A percentile compares a stretch with the other conserved stretches of the same genome.
Evolutionary conservation across 1,140 invertebrate species (phyloP).

Genomic region (Uloborus diversus): DNA sequence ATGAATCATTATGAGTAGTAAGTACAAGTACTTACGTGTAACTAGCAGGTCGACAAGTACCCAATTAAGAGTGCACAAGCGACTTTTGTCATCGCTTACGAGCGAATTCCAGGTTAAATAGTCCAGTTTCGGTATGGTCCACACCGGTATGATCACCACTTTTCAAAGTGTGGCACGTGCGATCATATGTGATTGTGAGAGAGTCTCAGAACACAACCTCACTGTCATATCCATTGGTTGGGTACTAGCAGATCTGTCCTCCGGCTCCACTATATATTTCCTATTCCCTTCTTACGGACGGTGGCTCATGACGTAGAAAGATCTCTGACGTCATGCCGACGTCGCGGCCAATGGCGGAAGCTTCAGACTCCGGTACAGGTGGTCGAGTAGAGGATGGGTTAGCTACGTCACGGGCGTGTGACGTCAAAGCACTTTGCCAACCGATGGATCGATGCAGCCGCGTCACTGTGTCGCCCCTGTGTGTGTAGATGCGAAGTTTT

Average conservation of each 20-base stretch:
- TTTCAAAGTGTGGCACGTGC: conserved; percentile 26
- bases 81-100: background rate
- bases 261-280: conserved; percentile 41
- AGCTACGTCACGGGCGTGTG: conserved; percentile 39
- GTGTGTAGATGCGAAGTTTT: background rate
- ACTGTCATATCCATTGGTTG: background rate
- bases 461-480: background rate
- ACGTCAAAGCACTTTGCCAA: conserved; percentile 27
- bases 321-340: conserved; percentile 39
- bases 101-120: background rate
- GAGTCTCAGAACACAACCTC: background rate
- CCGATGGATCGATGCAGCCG: background rate
- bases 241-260: background rate
- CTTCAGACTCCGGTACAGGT: conserved; percentile 15
- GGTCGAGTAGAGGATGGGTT: background rate
- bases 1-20: no score
- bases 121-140: conserved; percentile 14
- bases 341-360: conserved; percentile 33
- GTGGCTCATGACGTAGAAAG: conserved; percentile 28
- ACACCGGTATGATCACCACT: background rate
- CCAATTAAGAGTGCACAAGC: conserved; percentile 1
- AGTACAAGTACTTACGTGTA: conserved; percentile 12
- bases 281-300: conserved; percentile 6
- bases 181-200: background rate
- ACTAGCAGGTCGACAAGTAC: conserved; percentile 30